Evolutionary conservation across 2,113 vertebrate genomes (phyloP).

Genomic region (Perognathus longimembris): DNA sequence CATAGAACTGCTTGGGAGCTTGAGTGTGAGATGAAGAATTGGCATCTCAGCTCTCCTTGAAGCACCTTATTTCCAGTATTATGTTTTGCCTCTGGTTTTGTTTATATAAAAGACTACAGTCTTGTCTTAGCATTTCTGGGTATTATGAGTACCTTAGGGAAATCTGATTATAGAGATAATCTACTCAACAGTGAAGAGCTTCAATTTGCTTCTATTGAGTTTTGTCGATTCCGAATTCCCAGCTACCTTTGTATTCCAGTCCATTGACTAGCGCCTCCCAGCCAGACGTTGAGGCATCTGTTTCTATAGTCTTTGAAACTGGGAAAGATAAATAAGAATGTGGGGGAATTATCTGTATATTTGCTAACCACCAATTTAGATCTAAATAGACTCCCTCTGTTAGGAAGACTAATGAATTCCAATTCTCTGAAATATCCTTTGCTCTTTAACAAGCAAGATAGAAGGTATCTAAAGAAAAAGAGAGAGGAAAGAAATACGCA

Average conservation of each 20-base stretch:
- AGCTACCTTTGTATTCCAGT: slow-evolving; percentile 85
- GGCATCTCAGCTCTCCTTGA: background rate
- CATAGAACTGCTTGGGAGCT: slow-evolving; percentile 46
- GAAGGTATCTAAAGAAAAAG: slow-evolving; percentile 78
- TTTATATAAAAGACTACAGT: slow-evolving; percentile 77
- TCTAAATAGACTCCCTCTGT: slow-evolving; percentile 86
- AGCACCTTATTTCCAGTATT: slow-evolving; percentile 22
- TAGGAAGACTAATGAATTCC: slow-evolving; percentile 87
- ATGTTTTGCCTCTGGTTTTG: slow-evolving; percentile 80
- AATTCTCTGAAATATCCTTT: slow-evolving; percentile 85
- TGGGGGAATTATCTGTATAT: slow-evolving; percentile 84
- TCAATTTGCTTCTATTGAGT: slow-evolving; percentile 85
- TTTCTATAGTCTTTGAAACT: slow-evolving; percentile 84
- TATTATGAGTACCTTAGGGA: slow-evolving; percentile 85
- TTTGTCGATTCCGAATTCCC: slow-evolving; percentile 80
- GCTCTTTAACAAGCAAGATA: slow-evolving; percentile 87
- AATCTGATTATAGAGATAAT: slow-evolving; percentile 85
- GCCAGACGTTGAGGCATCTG: slow-evolving; percentile 86
- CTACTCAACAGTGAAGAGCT: slow-evolving; percentile 81
- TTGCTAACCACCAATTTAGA: slow-evolving; percentile 88
- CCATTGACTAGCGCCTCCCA: slow-evolving; percentile 82
- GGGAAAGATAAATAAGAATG: slow-evolving; percentile 84
- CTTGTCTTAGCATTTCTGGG: slow-evolving; percentile 78
- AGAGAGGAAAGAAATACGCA: slow-evolving; percentile 47
- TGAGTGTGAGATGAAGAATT: slow-evolving; percentile 7